Evolutionary conservation across 2,113 vertebrate genomes (phyloP).

Genomic region (Osmerus mordax): DNA sequence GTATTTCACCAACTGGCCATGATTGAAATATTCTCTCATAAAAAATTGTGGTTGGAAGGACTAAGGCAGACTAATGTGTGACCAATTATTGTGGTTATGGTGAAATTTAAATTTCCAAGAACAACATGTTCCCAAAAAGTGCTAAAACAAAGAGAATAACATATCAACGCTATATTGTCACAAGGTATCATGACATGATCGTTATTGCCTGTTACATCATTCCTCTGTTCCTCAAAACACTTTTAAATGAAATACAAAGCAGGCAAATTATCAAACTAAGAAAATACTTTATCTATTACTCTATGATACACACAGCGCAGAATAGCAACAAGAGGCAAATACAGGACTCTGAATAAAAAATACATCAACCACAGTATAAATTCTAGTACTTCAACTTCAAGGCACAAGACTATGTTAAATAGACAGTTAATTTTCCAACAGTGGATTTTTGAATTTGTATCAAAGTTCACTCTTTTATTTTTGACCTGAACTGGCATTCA

Average conservation of each 20-base stretch:
- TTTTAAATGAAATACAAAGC: slow-evolving; percentile 44
- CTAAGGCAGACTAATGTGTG: slow-evolving; percentile 45
- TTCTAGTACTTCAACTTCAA: slow-evolving; percentile 60
- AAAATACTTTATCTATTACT: slow-evolving; percentile 43
- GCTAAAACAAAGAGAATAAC: slow-evolving; percentile 18
- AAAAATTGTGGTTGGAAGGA: slow-evolving; percentile 46
- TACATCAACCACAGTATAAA: slow-evolving; percentile 50
- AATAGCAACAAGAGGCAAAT: slow-evolving; percentile 54
- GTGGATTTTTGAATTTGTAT: slow-evolving; percentile 30
- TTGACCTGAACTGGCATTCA: slow-evolving; percentile 18
- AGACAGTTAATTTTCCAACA: slow-evolving; percentile 48
- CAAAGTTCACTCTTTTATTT: slow-evolving; percentile 30
- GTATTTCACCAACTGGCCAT: slow-evolving; percentile 35
- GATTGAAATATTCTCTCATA: slow-evolving; percentile 41
- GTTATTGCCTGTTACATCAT: slow-evolving; percentile 40
- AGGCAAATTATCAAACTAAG: slow-evolving; percentile 35
- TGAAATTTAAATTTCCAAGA: slow-evolving; percentile 6
- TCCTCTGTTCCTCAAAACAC: slow-evolving; percentile 33
- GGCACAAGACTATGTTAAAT: slow-evolving; percentile 64
- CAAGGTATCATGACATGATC: slow-evolving; percentile 19
- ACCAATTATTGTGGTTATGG: slow-evolving; percentile 20
- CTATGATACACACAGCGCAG: slow-evolving; percentile 51
- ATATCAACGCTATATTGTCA: slow-evolving; percentile 11
- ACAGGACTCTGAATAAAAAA: slow-evolving; percentile 55
- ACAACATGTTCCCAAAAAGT: slow-evolving; percentile 26